Evolutionary conservation across 2,888 invertebrate species (phyloP), one percentile per base, ranked within the genome.

Genomic region (Agonopterix heracliana): DNA sequence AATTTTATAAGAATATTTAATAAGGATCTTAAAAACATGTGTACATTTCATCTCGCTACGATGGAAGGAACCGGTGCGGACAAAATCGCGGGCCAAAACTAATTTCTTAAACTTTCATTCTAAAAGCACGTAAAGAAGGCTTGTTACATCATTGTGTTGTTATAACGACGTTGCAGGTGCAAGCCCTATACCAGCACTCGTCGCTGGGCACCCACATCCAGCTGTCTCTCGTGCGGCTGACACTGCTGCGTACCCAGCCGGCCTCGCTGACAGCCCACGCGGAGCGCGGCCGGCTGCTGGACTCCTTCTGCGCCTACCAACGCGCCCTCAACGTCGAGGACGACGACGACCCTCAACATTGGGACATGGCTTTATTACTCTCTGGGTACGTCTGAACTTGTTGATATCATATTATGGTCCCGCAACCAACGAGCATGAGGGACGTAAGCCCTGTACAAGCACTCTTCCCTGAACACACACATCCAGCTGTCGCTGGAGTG

Each of bases 391-490:
- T 56, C 10, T 38, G 9, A 3, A 3, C 10, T 36, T 3, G 2
- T 17, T 17, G 2, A 17, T 17, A 3, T 17, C 17, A 17, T 17
- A 3, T 17, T 17, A 17, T 17, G 17, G 17, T 3, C 17, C 17
- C 17, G 17, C 2, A 17, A 17, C 17, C 17, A 17, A 17, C 17
- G 4, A 17, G 17, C 17, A 3, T 3, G 17, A 93, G n/a, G n/a
- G 92, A 92, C 94, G 1, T 95, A 95, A 83, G 94, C 94, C 0
- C 66, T 94, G n/a, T 95, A 93, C 67, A 93, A 94, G 70, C 94
- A 94, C 72, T 90, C 92, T 0, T 94, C 93, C 34, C 79, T 94
- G 46, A 93, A 93, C 2, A 86, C 87, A 0, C 80, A 82, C 43
- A 86, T 95, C 38, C 92, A 94, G 56, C 75, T 95, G 47, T 92